A percentile compares a stretch with the other conserved stretches of the same genome.
phyloP scores from a whole-genome alignment of 2,888 invertebrate genomes.

The Dryomyza anilis region DNA sequence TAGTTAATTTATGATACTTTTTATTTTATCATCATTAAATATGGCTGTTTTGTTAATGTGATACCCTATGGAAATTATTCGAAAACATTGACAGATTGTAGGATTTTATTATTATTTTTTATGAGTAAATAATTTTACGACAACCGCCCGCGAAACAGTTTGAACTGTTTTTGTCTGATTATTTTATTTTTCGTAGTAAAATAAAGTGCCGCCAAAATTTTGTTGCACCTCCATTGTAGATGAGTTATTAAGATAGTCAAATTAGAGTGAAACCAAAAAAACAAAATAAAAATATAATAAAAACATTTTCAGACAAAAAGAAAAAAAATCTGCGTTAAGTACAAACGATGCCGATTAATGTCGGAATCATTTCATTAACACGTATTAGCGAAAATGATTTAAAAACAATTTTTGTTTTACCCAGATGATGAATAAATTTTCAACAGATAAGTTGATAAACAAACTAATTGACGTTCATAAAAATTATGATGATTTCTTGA shows the following conservation, averaged over 20 bases:
- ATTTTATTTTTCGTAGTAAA: slow-evolving; percentile 13
- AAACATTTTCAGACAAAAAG: background rate
- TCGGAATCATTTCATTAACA: background rate
- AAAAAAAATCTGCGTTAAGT: background rate
- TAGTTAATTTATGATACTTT: too few species aligned
- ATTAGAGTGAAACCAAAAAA: background rate
- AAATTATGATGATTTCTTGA: background rate
- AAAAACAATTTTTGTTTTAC: background rate
- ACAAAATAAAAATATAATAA: background rate
- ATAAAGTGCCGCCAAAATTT: too few species aligned
- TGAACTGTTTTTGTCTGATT: background rate
- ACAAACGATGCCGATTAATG: background rate
- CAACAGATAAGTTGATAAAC: background rate
- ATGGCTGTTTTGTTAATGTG: too few species aligned
- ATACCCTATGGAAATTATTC: too few species aligned
- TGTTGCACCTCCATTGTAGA: background rate
- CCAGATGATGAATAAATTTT: background rate
- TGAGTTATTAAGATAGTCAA: too few species aligned
- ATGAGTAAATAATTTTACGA: too few species aligned
- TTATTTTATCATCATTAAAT: too few species aligned
- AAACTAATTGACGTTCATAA: slow-evolving; percentile 9
- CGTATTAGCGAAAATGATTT: background rate
- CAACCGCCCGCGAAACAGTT: background rate
- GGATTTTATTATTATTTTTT: too few species aligned
- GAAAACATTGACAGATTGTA: too few species aligned